A percentile compares a stretch with the other conserved stretches of the same genome.
phyloP scores from a whole-genome alignment of 2,113 vertebrate species.

The Deroptyus accipitrinus region DNA sequence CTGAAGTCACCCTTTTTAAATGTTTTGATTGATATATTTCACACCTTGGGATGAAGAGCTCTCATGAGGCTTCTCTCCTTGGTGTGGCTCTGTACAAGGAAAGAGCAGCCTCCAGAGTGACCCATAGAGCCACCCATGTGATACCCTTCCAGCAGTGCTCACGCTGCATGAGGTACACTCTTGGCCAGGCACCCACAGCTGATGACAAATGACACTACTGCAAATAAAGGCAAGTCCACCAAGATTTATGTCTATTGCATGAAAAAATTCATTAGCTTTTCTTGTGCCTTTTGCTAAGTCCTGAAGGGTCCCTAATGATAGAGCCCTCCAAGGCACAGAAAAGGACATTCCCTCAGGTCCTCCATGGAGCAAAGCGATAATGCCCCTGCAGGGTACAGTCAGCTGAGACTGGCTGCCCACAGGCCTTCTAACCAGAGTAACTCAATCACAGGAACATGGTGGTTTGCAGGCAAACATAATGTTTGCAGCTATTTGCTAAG shows the following conservation, averaged over 20 bases:
- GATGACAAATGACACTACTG: not conserved
- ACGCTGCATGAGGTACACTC: rapidly evolving
- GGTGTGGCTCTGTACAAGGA: not conserved
- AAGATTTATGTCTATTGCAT: not conserved
- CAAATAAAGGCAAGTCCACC: not conserved
- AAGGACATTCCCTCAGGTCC: not conserved
- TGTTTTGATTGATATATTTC: not conserved
- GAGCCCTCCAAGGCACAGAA: not conserved
- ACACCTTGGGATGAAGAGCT: not conserved
- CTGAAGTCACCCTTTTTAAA: not conserved
- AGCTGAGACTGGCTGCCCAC: not conserved
- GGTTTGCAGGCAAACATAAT: not conserved
- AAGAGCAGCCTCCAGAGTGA: not conserved
- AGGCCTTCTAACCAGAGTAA: not conserved
- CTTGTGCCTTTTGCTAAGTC: not conserved
- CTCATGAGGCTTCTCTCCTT: not conserved
- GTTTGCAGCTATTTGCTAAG: not conserved
- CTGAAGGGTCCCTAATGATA: not conserved
- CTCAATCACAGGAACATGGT: not conserved
- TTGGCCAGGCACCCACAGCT: not conserved
- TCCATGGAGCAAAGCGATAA: not conserved
- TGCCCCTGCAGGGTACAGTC: not conserved
- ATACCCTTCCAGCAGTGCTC: not conserved
- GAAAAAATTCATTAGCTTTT: not conserved
- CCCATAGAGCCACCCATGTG: rapidly evolving